A percentile compares a stretch with the other conserved stretches of the same genome.
phyloP scores from a whole-genome alignment of 2,113 vertebrate genomes.

The Turnix velox region DNA sequence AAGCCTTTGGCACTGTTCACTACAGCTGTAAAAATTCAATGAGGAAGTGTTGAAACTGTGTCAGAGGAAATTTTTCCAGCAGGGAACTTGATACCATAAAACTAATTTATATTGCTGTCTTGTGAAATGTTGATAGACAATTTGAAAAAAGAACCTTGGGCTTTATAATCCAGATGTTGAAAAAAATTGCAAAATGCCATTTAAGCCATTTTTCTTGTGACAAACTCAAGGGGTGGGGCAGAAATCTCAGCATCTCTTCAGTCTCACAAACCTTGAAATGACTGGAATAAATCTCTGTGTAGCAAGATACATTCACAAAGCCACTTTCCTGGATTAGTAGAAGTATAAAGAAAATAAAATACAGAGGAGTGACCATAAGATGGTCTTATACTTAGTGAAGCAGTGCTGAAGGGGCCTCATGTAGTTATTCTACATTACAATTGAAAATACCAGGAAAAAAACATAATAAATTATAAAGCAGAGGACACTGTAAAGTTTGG shows the following conservation, averaged over 20 bases:
- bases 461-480: not conserved
- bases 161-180: not conserved
- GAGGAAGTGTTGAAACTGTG: constrained; percentile 45
- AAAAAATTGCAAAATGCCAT: not conserved
- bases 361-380: not conserved
- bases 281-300: not conserved
- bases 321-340: not conserved
- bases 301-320: not conserved
- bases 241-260: not conserved
- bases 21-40: constrained; percentile 16
- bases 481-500: not conserved
- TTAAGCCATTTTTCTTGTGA: not conserved
- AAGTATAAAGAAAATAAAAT: not conserved
- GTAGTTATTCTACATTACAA: not conserved
- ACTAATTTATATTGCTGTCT: constrained; percentile 3
- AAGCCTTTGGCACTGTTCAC: constrained; percentile 17
- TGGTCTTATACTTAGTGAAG: not conserved
- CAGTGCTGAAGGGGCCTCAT: rapidly evolving
- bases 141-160: not conserved
- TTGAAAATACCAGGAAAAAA: not conserved
- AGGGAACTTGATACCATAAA: not conserved
- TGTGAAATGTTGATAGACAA: constrained; percentile 1
- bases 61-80: constrained; percentile 33
- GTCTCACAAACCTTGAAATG: not conserved
- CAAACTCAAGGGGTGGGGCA: not conserved